Base-by-base conservation (phyloP, 2,888 invertebrate genomes). In the Spisula subtruncata region DNA sequence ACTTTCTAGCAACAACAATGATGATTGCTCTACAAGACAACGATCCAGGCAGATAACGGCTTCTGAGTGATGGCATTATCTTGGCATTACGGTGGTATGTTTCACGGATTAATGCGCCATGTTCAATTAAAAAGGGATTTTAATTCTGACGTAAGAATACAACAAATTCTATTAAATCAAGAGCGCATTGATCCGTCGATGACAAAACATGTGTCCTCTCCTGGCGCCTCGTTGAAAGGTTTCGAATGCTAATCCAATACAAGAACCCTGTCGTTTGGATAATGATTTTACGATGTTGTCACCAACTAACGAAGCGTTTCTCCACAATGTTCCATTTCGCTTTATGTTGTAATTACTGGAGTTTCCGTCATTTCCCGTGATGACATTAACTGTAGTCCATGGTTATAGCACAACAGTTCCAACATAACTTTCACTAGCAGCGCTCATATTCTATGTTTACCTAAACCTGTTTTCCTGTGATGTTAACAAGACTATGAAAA, bases 41-140 rank as follows among this genome's bases (percentile, higher is more conserved):
- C 35, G 75, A 32, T 6, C 12, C 1, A 25, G 32, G 32, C 35
- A 4, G 25, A 75, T 32, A 75, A 14, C 35, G 18, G 32, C 35
- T 32, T 75, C 75, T 32, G 25, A 5, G 20, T 32, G 35, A 32
- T 75, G 75, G 75, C 35, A 14, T 32, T 32, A 75, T 66, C 75
- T 32, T 14, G 16, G 75, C 18, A 75, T 75, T 75, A 75, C 16
- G 10, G 18, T 18, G 75, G 14, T 75, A 4, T 75, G 75, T 75
- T 75, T 35, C 35, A 16, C 29, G 75, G 75, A 75, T 75, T 75
- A 75, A 35, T 32, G 5, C 75, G 35, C 25, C 35, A 35, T 75
- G 29, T 75, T 75, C 75, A 75, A 75, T 75, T 75, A 75, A 75
- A 75, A 35, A 10, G 35, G 75, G 75, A 75, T 75, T 32, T 29